phyloP scores from a whole-genome alignment of 2,888 invertebrate species.

The Iphiclides podalirius region DNA sequence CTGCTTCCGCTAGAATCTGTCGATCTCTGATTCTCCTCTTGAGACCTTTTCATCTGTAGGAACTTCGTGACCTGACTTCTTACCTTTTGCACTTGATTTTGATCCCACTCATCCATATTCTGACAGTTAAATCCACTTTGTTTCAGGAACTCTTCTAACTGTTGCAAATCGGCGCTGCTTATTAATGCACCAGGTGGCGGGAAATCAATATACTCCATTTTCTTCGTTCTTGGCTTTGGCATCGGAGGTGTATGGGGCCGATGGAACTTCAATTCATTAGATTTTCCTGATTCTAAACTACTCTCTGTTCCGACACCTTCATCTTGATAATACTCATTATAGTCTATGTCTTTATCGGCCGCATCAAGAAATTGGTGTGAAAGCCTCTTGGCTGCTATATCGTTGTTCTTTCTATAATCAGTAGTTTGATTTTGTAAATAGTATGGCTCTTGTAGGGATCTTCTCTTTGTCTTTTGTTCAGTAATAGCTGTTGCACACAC shows the following conservation, averaged over 20 bases:
- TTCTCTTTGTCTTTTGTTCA: slow-evolving; percentile 81
- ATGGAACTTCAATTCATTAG: slow-evolving; percentile 71
- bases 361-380: slow-evolving; percentile 77
- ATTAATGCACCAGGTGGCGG: slow-evolving; percentile 75
- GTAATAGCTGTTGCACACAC: slow-evolving; percentile 67
- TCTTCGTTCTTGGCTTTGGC: slow-evolving; percentile 72
- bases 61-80: slow-evolving; percentile 86
- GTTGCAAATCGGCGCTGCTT: slow-evolving; percentile 82
- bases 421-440: slow-evolving; percentile 75
- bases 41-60: slow-evolving; percentile 84
- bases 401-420: slow-evolving; percentile 75
- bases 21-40: slow-evolving; percentile 82
- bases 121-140: slow-evolving; percentile 85
- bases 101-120: slow-evolving; percentile 84
- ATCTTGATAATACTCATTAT: slow-evolving; percentile 78
- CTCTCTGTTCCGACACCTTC: slow-evolving; percentile 82
- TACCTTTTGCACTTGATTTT: slow-evolving; percentile 85
- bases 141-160: slow-evolving; percentile 85
- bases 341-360: slow-evolving; percentile 76
- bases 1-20: slow-evolving; percentile 80
- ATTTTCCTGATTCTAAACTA: slow-evolving; percentile 81
- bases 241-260: slow-evolving; percentile 76
- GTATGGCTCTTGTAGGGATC: slow-evolving; percentile 88
- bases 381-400: slow-evolving; percentile 72
- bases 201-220: slow-evolving; percentile 72